Evolutionary conservation across 2,888 invertebrate genomes (phyloP).

Genomic region (Eilema sororculum): DNA sequence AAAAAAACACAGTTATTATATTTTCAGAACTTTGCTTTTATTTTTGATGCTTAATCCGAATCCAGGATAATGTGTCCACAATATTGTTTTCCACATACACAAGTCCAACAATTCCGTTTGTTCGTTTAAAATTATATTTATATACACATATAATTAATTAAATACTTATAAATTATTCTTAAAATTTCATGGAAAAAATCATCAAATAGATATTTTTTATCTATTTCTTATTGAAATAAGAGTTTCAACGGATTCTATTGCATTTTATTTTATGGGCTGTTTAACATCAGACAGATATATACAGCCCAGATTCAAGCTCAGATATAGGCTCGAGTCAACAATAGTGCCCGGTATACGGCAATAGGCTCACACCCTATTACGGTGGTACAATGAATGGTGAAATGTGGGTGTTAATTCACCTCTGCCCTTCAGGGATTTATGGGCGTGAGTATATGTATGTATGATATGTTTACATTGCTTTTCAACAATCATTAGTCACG

Average conservation of each 20-base stretch:
- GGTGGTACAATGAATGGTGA: too few species aligned
- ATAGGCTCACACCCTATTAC: too few species aligned
- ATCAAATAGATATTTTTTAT: not conserved
- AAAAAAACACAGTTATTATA: not conserved
- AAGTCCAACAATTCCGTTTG: not conserved
- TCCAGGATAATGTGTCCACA: not conserved
- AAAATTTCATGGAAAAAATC: not conserved
- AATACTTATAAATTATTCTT: not conserved
- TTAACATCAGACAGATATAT: too few species aligned
- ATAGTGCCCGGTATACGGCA: too few species aligned
- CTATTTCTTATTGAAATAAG: not conserved
- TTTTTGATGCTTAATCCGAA: not conserved
- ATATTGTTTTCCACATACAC: not conserved
- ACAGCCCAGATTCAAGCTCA: too few species aligned
- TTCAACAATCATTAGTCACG: too few species aligned
- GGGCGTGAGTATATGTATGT: too few species aligned
- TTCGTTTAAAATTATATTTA: conserved; percentile 1
- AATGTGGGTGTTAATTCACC: too few species aligned
- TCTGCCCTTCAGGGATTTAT: too few species aligned
- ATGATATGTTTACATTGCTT: too few species aligned
- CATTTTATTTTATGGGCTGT: too few species aligned
- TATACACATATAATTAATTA: conserved; percentile 2
- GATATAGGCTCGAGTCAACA: too few species aligned
- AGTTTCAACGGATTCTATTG: not conserved
- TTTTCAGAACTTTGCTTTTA: not conserved